Percentiles rank a stretch among this genome's conserved stretches.
Conservation (phyloP, 2,888 invertebrate genomes). For the Eristalis pertinax region DNA sequence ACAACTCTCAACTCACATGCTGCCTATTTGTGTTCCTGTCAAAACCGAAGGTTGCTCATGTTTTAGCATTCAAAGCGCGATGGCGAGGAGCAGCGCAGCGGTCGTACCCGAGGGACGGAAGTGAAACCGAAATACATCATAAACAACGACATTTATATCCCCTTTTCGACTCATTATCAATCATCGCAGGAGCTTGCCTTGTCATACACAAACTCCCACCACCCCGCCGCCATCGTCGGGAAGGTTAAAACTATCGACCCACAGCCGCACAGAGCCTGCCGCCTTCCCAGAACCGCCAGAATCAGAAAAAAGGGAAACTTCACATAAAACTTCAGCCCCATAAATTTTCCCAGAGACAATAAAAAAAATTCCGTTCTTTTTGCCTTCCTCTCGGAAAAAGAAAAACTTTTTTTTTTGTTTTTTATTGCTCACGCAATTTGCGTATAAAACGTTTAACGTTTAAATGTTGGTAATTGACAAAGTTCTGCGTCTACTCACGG, state of each 20-base stretch:
- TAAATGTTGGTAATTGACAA: conserved; percentile 69
- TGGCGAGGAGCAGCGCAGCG: not conserved
- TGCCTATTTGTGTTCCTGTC: conserved; percentile 53
- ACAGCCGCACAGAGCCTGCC: not conserved
- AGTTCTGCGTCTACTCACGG: conserved; percentile 33
- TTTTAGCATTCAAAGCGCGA: conserved; percentile 13
- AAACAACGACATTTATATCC: conserved; percentile 65
- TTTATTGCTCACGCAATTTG: conserved; percentile 71
- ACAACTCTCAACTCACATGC: conserved; percentile 10
- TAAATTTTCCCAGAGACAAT: conserved; percentile 66
- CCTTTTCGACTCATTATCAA: conserved; percentile 65
- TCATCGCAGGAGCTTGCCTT: conserved; percentile 54
- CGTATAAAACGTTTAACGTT: conserved; percentile 71
- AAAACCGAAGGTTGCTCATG: conserved; percentile 49
- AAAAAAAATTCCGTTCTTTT: conserved; percentile 45
- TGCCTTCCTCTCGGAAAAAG: not conserved
- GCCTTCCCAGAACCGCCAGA: not conserved
- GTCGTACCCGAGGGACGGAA: not conserved
- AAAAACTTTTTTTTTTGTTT: conserved; percentile 6
- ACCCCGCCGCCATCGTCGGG: not conserved
- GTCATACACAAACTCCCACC: conserved; percentile 32
- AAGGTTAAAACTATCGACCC: conserved; percentile 57
- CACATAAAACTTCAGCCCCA: conserved; percentile 54
- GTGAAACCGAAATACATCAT: conserved; percentile 57
- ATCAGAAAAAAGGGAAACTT: conserved; percentile 38